These are phyloP conservation scores for Grus americana DNA, from an alignment of 2,113 vertebrate species.

Conservation along the genomic window DNA sequence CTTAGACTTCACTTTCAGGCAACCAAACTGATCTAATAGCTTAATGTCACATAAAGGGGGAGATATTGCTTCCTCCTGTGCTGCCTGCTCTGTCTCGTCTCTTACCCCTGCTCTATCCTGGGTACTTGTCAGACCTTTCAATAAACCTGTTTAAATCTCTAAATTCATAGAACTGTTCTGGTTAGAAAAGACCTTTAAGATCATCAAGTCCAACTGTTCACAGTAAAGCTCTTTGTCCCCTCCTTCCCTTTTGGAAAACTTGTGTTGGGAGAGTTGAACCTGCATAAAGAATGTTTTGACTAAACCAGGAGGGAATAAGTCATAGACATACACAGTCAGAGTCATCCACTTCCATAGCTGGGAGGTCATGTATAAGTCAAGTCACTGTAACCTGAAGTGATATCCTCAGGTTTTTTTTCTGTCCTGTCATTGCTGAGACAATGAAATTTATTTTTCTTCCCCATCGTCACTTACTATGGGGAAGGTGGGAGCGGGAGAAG, in stretches of 20 bases:
- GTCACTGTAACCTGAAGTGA: neutral
- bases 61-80: neutral
- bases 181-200: no score
- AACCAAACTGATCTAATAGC: neutral
- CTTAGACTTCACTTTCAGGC: neutral
- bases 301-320: neutral
- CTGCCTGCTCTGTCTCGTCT: neutral
- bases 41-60: neutral
- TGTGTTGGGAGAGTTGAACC: neutral
- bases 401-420: neutral
- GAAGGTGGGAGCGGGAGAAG: neutral
- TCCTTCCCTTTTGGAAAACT: neutral
- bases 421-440: neutral
- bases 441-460: neutral
- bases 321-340: neutral
- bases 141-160: neutral
- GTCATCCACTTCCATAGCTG: rapidly evolving
- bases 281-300: neutral
- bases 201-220: neutral
- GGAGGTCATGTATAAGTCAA: neutral
- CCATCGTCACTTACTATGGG: neutral
- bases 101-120: neutral
- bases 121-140: neutral
- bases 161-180: neutral
- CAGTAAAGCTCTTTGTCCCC: neutral